A percentile compares a stretch with the other conserved stretches of the same genome.
phyloP scores from a whole-genome alignment of 2,888 invertebrate genomes.

The Acleris literana region DNA sequence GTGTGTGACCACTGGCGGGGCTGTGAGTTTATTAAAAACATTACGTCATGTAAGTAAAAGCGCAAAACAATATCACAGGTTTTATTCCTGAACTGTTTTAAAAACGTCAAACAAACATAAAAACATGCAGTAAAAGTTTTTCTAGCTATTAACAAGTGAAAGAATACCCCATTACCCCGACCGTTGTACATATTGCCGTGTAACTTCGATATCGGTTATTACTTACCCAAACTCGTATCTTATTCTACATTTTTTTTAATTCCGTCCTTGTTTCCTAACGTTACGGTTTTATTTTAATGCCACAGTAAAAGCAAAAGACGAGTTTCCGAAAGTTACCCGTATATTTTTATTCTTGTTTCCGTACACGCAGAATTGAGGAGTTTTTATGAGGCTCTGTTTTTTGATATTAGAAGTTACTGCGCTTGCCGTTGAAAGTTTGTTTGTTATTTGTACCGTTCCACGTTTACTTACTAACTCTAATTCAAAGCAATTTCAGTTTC shows the following conservation, averaged over 20 bases:
- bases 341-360: constrained; percentile 25
- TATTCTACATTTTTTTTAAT: background rate
- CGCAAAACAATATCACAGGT: background rate
- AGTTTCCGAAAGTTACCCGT: background rate
- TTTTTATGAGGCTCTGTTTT: constrained; percentile 17
- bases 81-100: background rate
- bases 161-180: constrained; percentile 44
- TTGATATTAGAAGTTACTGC: constrained; percentile 16
- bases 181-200: constrained; percentile 39
- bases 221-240: background rate
- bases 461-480: constrained; percentile 1
- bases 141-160: constrained; percentile 45
- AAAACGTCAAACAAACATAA: no score
- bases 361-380: constrained; percentile 15
- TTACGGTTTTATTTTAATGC: background rate
- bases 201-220: constrained; percentile 9
- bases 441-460: background rate
- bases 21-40: no score
- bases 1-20: no score
- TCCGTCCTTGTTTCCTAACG: background rate
- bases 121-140: constrained; percentile 32
- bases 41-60: no score
- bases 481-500: background rate
- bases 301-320: background rate
- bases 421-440: constrained; percentile 2